A percentile compares a stretch with the other conserved stretches of the same genome.
Conservation (phyloP, 2,888 invertebrate genomes). For the Epirrita christyi region DNA sequence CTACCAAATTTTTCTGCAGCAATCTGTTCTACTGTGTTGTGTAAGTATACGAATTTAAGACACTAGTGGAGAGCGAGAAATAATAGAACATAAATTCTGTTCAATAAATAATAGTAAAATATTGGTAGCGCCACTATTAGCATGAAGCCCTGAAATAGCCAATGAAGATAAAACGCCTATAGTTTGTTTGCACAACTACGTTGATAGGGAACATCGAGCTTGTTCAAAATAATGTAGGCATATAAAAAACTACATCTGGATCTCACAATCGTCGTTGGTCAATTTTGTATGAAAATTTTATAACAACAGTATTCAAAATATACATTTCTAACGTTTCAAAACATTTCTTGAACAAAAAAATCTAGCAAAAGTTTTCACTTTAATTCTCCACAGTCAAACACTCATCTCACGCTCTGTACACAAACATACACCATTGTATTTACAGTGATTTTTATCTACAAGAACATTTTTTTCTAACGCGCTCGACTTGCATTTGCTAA, state of each 20-base stretch:
- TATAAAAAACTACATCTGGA: slow-evolving; percentile 17
- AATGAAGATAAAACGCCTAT: too few species aligned
- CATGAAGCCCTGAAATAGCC: too few species aligned
- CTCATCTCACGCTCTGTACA: slow-evolving; percentile 11
- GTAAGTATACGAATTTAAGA: slow-evolving; percentile 3
- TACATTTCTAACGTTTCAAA: slow-evolving; percentile 22
- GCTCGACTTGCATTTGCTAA: slow-evolving; percentile 8
- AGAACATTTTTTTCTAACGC: slow-evolving; percentile 5
- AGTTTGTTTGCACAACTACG: too few species aligned
- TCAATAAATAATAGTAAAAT: neutral
- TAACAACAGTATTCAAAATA: slow-evolving; percentile 23
- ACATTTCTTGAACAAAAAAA: slow-evolving; percentile 9
- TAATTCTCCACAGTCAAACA: slow-evolving; percentile 18
- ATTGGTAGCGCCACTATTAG: too few species aligned
- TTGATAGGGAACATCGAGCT: slow-evolving; percentile 31
- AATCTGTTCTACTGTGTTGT: too few species aligned
- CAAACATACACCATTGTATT: slow-evolving; percentile 12
- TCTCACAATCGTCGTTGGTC: slow-evolving; percentile 24
- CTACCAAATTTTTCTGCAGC: too few species aligned
- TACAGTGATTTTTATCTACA: slow-evolving; percentile 15
- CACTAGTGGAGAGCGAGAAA: neutral
- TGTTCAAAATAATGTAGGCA: slow-evolving; percentile 19
- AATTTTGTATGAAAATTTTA: slow-evolving; percentile 21
- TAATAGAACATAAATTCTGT: neutral
- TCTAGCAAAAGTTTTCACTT: too few species aligned